A percentile compares a stretch with the other conserved stretches of the same genome.
Conservation (phyloP, 2,797 vertebrate genomes). For the Cynopterus sphinx region DNA sequence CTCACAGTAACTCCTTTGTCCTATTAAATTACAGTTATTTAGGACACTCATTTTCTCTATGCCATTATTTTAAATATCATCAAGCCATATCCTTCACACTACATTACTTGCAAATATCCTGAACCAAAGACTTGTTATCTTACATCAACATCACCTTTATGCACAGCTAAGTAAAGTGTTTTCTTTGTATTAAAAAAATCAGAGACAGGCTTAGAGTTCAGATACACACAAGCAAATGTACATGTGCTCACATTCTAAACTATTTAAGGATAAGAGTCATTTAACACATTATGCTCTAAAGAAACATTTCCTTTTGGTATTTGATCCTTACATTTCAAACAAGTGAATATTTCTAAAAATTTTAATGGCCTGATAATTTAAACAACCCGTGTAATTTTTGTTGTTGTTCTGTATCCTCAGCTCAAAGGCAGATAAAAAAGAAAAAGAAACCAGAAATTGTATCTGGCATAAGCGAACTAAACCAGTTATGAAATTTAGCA, state of each 20-base stretch:
- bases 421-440: not conserved
- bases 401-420: not conserved
- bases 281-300: not conserved
- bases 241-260: not conserved
- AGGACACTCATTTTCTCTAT: not conserved
- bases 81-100: not conserved
- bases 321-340: not conserved
- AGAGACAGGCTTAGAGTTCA: not conserved
- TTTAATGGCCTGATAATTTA: not conserved
- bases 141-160: not conserved
- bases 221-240: not conserved
- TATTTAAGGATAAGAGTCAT: not conserved
- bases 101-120: not conserved
- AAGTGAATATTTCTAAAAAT: not conserved
- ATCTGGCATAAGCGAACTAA: not conserved
- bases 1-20: not conserved
- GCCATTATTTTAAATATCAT: not conserved
- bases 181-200: not conserved
- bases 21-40: not conserved
- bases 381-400: not conserved
- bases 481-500: not conserved
- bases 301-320: not conserved
- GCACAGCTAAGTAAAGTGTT: not conserved
- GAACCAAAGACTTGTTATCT: not conserved
- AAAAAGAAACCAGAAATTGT: not conserved